Percentiles rank a stretch among this genome's conserved stretches.
Conservation (phyloP, 2,113 vertebrate species). For the Nothobranchius furzeri region DNA sequence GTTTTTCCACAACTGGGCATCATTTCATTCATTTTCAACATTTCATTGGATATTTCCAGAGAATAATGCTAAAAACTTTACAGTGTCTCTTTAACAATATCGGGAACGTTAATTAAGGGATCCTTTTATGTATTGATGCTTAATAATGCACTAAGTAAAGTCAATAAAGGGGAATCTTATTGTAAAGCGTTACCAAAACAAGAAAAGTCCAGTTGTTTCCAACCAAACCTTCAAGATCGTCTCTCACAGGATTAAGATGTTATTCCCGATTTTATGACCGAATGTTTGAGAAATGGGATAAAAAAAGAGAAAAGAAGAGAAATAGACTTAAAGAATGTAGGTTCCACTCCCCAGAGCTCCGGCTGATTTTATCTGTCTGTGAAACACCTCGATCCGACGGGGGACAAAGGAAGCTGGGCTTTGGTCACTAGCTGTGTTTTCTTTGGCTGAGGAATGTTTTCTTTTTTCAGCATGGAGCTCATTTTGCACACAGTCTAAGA, state of each 20-base stretch:
- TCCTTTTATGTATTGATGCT: no score
- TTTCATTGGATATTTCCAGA: no score
- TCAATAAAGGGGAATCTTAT: no score
- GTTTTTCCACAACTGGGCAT: no score
- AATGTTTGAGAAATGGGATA: not conserved
- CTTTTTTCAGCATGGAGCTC: constrained; percentile 58
- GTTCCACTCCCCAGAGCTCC: constrained; percentile 45
- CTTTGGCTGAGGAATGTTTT: constrained; percentile 78
- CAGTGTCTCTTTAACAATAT: no score
- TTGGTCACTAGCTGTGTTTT: constrained; percentile 80
- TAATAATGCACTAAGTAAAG: no score
- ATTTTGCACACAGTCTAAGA: constrained; percentile 66
- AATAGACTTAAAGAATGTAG: constrained; percentile 31
- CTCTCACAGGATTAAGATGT: constrained; percentile 19
- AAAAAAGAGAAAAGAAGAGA: not conserved
- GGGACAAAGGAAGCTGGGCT: constrained; percentile 66
- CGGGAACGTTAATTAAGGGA: no score
- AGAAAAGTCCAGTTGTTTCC: no score
- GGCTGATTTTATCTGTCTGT: constrained; percentile 61
- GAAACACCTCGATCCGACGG: constrained; percentile 58
- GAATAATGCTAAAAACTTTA: no score
- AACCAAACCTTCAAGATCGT: no score
- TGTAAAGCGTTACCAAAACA: no score
- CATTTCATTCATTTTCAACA: no score
- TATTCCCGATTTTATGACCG: constrained; percentile 27